Evolutionary conservation across 2,888 invertebrate genomes (phyloP).

Genomic region (Acheta domesticus): DNA sequence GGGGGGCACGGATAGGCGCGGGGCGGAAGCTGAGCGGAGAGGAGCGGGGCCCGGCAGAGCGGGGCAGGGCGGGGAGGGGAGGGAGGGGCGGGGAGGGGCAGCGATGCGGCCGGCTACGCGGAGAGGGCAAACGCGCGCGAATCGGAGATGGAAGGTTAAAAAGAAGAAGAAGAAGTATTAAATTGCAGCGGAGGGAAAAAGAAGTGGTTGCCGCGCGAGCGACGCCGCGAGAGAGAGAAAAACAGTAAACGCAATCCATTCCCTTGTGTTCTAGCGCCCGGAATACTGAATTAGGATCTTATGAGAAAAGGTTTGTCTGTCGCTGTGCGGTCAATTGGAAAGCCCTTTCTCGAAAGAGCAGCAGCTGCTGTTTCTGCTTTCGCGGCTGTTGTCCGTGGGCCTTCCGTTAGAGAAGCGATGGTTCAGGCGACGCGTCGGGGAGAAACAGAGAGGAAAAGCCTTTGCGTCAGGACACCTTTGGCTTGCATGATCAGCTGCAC

Average conservation of each 20-base stretch:
- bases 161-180: not conserved
- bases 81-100: constrained; percentile 29
- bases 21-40: no score
- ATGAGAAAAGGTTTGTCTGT: constrained; percentile 9
- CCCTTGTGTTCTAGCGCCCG: constrained; percentile 4
- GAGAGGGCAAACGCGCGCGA: constrained; percentile 24
- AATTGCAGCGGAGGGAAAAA: not conserved
- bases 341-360: not conserved
- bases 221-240: not conserved
- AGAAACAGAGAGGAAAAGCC: no score
- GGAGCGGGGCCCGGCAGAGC: no score
- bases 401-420: no score
- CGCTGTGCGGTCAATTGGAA: constrained; percentile 9
- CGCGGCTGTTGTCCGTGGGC: not conserved
- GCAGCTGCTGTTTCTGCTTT: constrained; percentile 1
- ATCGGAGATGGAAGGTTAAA: constrained; percentile 26
- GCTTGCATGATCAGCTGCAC: no score
- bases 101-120: constrained; percentile 23
- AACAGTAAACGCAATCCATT: constrained; percentile 6
- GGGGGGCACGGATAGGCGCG: no score
- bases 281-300: constrained; percentile 18
- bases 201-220: not conserved
- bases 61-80: constrained; percentile 21
- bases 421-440: no score
- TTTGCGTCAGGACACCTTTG: no score